Base-by-base conservation (phyloP, 2,888 invertebrate genomes). In the Drosophila prolongata region DNA sequence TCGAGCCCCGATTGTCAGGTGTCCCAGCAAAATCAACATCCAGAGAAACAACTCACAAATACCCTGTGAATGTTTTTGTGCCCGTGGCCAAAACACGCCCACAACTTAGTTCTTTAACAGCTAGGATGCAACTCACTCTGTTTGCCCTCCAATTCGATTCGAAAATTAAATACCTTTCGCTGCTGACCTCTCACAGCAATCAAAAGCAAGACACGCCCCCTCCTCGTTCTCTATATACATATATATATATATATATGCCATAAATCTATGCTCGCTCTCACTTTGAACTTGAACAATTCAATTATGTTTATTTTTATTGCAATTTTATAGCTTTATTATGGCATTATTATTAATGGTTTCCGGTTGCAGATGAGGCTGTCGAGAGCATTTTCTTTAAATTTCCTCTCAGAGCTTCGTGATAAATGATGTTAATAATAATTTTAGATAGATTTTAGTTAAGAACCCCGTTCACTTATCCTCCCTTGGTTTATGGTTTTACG, bases 181-280 rank as follows among this genome's bases (percentile, higher is more conserved):
- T 64, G 30, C 27, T 55, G 52, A 46, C 50, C 58, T 53, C 27
- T 42, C 54, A 58, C 44, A 71, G 68, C 60, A 37, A 52, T 52
- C 34, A 40, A 49, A 65, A 50, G 37, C 19, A 34, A 57, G 56
- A 69, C 70, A 69, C 72, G 66, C 66, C 49, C 62, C 54, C 59
- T 65, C 60, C 68, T 56, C 42, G 49, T 27, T 69, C 57, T 61
- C 30, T 52, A 35, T 50, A 44, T 67, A 47, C 30, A 30, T 30
- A 30, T 30, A 19, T 16, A 16, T 16, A 16, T 16, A 16, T 16
- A 16, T 19, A 50, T 47, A 65, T 43, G 43, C 62, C 55, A 59
- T 60, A 27, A 55, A 60, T 61, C 52, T 66, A 58, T 88, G 83
- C 87, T 86, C 87, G 77, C 65, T 67, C 58, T 83, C 79, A 85